Conservation (phyloP, 2,113 vertebrate species). For the Psittacula cyanocephala region DNA sequence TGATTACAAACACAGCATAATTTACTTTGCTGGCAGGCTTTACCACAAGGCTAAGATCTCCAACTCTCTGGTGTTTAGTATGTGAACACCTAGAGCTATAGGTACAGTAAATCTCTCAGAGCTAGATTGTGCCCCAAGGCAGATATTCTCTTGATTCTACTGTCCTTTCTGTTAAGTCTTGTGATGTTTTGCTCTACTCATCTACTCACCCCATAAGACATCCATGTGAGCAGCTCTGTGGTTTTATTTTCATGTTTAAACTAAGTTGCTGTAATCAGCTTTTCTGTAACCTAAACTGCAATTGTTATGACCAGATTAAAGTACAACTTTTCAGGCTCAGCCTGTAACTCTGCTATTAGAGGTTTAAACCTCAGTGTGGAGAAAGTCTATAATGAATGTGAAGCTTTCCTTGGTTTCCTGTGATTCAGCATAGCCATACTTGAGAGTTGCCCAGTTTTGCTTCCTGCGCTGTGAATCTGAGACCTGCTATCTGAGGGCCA, state of each 20-base stretch:
- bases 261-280: slow-evolving; percentile 36
- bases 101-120: not conserved
- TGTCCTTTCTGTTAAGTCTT: not conserved
- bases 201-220: slow-evolving; percentile 6
- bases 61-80: not conserved
- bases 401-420: slow-evolving; percentile 4
- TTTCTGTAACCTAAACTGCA: slow-evolving; percentile 34
- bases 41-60: not conserved
- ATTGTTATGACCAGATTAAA: slow-evolving; percentile 10
- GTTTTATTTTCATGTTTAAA: slow-evolving; percentile 42
- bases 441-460: not conserved
- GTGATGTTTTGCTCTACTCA: not conserved
- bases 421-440: not conserved
- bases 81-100: not conserved
- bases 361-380: slow-evolving; percentile 15
- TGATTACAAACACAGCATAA: not conserved
- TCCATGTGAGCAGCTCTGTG: slow-evolving; percentile 28
- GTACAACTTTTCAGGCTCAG: slow-evolving; percentile 3
- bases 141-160: not conserved
- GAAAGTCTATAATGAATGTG: slow-evolving; percentile 16
- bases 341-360: slow-evolving; percentile 42
- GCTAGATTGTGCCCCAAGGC: not conserved
- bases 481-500: accelerated
- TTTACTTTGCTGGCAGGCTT: not conserved
- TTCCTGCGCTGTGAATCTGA: not conserved